Percentiles rank a stretch among this genome's conserved stretches.
Conservation (phyloP, 2,888 invertebrate genomes). For the Seira sanloemensis region DNA sequence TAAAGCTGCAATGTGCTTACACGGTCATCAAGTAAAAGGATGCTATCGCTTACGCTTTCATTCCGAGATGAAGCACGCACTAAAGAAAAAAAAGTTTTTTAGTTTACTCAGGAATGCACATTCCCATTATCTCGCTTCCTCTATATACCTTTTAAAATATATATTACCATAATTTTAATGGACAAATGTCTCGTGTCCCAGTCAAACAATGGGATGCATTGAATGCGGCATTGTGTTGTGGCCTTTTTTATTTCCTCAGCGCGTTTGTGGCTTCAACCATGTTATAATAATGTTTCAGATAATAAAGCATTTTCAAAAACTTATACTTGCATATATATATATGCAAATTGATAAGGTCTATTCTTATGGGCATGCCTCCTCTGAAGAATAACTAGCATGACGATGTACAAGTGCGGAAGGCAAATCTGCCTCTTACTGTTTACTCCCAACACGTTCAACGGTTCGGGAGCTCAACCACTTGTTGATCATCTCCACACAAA, state of each 20-base stretch:
- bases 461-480: too few species aligned
- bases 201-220: conserved; percentile 30
- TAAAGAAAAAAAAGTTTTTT: background rate
- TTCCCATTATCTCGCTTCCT: background rate
- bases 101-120: background rate
- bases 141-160: background rate
- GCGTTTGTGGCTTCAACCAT: too few species aligned
- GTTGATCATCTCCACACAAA: conserved; percentile 27
- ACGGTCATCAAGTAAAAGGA: background rate
- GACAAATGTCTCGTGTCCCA: conserved; percentile 50
- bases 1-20: background rate
- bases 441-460: too few species aligned
- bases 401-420: too few species aligned
- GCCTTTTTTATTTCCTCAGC: too few species aligned
- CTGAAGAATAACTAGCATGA: too few species aligned
- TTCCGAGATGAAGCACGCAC: background rate
- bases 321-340: background rate
- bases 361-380: background rate
- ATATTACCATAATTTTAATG: conserved; percentile 15
- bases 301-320: background rate
- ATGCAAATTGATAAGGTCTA: background rate
- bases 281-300: background rate
- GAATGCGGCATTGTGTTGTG: too few species aligned
- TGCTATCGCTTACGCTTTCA: background rate
- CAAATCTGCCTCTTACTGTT: too few species aligned